These are phyloP conservation scores for Hemichromis elongatus DNA, from an alignment of 2,113 vertebrate genomes.

Conservation along the genomic window DNA sequence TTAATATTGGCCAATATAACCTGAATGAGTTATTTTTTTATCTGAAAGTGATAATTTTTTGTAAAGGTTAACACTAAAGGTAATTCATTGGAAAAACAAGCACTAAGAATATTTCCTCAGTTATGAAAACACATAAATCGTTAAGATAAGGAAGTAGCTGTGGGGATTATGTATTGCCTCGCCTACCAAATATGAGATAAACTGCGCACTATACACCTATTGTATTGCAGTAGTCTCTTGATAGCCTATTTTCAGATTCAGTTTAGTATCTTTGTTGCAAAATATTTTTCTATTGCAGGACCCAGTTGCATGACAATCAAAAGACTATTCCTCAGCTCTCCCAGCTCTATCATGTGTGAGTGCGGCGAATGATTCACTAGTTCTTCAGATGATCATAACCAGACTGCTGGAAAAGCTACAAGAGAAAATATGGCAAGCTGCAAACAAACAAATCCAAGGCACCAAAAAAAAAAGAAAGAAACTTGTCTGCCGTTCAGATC, in stretches of 20 bases:
- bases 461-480: not conserved
- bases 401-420: constrained; percentile 37
- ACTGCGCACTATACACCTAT: not conserved
- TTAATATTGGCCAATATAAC: not conserved
- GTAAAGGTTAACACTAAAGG: not conserved
- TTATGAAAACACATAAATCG: not conserved
- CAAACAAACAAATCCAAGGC: constrained; percentile 31
- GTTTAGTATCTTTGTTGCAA: not conserved
- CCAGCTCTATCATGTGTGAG: constrained; percentile 1
- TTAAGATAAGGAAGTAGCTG: not conserved
- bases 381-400: constrained; percentile 31
- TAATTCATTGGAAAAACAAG: not conserved
- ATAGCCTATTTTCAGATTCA: not conserved
- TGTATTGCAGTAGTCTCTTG: not conserved
- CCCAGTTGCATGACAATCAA: not conserved
- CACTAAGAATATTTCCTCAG: not conserved
- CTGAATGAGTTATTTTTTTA: not conserved
- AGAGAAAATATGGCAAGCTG: constrained; percentile 30
- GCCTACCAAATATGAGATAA: not conserved
- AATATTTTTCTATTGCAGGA: not conserved
- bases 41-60: not conserved
- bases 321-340: not conserved
- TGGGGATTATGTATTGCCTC: not conserved
- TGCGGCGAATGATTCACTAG: not conserved
- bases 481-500: constrained; percentile 26